Percentiles rank a stretch among this genome's conserved stretches.
Conservation (phyloP, 2,113 vertebrate genomes). For the Narcine bancroftii region DNA sequence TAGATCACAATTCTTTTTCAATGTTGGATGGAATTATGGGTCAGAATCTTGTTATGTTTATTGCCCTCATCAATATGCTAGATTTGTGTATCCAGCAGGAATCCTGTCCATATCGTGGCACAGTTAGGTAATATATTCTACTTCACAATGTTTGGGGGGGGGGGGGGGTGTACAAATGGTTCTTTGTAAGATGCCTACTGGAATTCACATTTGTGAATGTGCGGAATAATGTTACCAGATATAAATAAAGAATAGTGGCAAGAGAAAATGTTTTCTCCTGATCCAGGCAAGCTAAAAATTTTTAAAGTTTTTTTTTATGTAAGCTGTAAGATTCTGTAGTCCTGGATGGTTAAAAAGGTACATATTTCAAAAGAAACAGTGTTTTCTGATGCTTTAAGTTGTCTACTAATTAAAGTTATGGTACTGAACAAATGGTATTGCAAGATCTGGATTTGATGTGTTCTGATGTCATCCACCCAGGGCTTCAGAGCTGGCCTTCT, state of each 20-base stretch:
- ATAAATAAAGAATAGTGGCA: not conserved
- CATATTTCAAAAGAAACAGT: not conserved
- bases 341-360: not conserved
- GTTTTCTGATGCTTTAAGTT: not conserved
- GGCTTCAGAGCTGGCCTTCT: slow-evolving; percentile 88
- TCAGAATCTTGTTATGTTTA: not conserved
- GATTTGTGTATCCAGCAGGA: too few species aligned
- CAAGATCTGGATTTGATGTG: not conserved
- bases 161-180: too few species aligned
- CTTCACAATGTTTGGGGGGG: not conserved
- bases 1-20: not conserved
- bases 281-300: too few species aligned
- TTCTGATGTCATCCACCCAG: slow-evolving; percentile 48
- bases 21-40: not conserved
- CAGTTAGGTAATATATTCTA: not conserved
- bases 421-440: not conserved
- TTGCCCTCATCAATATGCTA: not conserved
- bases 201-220: not conserved
- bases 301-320: too few species aligned
- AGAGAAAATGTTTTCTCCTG: not conserved
- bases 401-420: not conserved
- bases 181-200: too few species aligned
- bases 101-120: too few species aligned
- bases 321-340: too few species aligned
- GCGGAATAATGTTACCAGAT: not conserved